Evolutionary conservation across 92 coral and sea anemone genomes (phyloP).

Genomic region (Phenganax stokvisi): DNA sequence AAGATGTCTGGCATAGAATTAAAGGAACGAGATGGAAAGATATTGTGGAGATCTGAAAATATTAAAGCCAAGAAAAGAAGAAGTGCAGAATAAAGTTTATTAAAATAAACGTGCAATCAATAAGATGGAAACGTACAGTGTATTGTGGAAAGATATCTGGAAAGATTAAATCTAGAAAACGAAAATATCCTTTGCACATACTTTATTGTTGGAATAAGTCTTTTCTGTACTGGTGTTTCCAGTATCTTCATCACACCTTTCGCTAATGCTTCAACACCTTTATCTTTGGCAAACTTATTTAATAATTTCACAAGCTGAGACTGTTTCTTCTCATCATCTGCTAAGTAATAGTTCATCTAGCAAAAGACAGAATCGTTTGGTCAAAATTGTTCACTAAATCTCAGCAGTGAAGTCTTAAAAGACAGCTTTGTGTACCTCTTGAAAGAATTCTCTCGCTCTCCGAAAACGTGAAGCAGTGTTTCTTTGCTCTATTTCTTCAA

Average conservation of each 20-base stretch:
- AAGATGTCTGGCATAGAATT: neutral
- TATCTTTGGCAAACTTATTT: slow-evolving; percentile 85
- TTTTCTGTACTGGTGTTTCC: slow-evolving; percentile 75
- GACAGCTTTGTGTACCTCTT: slow-evolving; percentile 56
- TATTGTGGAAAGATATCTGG: neutral
- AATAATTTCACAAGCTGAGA: slow-evolving; percentile 70
- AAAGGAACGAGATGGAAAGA: neutral
- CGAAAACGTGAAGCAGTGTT: slow-evolving; percentile 70
- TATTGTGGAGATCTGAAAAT: neutral
- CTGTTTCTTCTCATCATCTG: slow-evolving; percentile 71
- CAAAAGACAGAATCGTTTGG: neutral
- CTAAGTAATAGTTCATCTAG: slow-evolving; percentile 90
- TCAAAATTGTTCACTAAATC: neutral
- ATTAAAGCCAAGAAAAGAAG: too few relatives aligned
- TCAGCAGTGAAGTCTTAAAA: neutral
- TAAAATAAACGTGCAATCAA: too few relatives aligned
- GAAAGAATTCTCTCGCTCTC: slow-evolving; percentile 77
- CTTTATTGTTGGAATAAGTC: slow-evolving; percentile 78
- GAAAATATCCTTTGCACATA: slow-evolving; percentile 16
- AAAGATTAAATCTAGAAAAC: neutral
- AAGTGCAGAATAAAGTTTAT: too few relatives aligned
- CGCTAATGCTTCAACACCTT: slow-evolving; percentile 71
- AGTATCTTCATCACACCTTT: slow-evolving; percentile 55
- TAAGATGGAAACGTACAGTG: too few relatives aligned
- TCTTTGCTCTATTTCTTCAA: slow-evolving; percentile 62